Percentiles rank a stretch among this genome's conserved stretches.
Evolutionary conservation across 2,113 vertebrate genomes (phyloP).

Genomic region (Lonchura striata): DNA sequence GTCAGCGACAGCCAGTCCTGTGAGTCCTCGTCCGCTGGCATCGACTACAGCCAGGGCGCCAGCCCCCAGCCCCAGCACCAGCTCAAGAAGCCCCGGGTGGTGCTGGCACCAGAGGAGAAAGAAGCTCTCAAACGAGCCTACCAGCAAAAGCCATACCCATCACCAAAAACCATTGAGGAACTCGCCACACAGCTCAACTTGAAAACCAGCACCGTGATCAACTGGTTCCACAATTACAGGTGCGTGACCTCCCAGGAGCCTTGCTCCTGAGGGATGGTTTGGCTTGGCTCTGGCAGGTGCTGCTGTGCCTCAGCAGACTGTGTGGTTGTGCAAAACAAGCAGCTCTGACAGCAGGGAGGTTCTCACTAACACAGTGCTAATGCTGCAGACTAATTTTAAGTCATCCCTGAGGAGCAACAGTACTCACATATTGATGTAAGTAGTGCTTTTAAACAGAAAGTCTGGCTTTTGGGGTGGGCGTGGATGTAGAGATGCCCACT

Average conservation of each 20-base stretch:
- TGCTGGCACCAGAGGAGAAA: slow-evolving; percentile 93
- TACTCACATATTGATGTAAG: background rate
- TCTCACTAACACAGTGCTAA: background rate
- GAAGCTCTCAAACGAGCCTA: slow-evolving; percentile 92
- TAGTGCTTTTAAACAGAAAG: background rate
- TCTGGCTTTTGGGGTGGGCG: background rate
- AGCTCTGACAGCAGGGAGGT: background rate
- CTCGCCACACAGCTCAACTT: slow-evolving; percentile 97
- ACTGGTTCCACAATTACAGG: slow-evolving; percentile 88
- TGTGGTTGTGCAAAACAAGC: background rate
- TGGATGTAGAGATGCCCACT: background rate
- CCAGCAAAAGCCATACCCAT: slow-evolving; percentile 98
- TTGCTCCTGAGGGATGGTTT: background rate
- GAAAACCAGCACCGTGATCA: slow-evolving; percentile 92
- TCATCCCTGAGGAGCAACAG: slow-evolving; percentile 18
- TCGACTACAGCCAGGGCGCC: slow-evolving; percentile 87
- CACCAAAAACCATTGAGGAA: slow-evolving; percentile 96
- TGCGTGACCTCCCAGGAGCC: background rate
- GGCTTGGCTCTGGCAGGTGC: background rate
- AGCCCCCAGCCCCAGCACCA: slow-evolving; percentile 91
- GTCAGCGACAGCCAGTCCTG: slow-evolving; percentile 89
- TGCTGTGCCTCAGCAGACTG: background rate
- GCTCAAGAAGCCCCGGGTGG: slow-evolving; percentile 92
- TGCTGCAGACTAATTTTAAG: slow-evolving; percentile 13
- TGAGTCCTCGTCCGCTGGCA: slow-evolving; percentile 77